These are phyloP conservation scores for Pogonomyrmex californicus DNA, from an alignment of 1,140 invertebrate genomes.

Conservation along the genomic window DNA sequence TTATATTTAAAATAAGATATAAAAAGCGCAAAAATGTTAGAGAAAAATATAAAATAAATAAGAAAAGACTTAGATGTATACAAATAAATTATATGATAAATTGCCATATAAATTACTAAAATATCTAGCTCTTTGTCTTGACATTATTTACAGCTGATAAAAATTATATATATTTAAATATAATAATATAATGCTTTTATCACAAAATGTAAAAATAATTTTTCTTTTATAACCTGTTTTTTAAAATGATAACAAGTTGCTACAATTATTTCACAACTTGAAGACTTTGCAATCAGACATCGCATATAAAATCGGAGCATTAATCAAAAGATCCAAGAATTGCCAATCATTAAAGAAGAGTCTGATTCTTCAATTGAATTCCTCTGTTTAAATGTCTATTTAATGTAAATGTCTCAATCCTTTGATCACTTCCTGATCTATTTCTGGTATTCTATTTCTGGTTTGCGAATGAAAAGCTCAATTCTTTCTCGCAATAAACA, in stretches of 20 bases:
- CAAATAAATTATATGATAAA: background rate
- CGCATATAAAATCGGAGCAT: background rate
- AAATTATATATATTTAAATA: background rate
- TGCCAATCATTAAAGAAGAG: background rate
- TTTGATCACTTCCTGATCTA: conserved; percentile 23
- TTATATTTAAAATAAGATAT: background rate
- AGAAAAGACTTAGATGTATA: background rate
- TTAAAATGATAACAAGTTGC: background rate
- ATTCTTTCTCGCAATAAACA: conserved; percentile 21
- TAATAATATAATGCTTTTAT: background rate
- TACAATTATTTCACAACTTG: background rate
- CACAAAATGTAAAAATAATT: conserved; percentile 6
- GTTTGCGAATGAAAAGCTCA: background rate
- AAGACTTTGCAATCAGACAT: background rate
- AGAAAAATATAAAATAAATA: background rate
- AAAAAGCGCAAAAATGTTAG: background rate
- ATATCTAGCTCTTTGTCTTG: background rate
- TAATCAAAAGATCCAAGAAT: background rate
- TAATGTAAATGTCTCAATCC: background rate
- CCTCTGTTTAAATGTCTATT: conserved; percentile 17
- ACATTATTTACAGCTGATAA: background rate
- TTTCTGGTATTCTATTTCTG: background rate
- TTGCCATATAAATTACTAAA: background rate
- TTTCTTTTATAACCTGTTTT: background rate
- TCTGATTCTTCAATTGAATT: conserved; percentile 1